These are phyloP conservation scores for Lomographa bimaculata DNA, from an alignment of 2,888 invertebrate species.

Conservation along the genomic window DNA sequence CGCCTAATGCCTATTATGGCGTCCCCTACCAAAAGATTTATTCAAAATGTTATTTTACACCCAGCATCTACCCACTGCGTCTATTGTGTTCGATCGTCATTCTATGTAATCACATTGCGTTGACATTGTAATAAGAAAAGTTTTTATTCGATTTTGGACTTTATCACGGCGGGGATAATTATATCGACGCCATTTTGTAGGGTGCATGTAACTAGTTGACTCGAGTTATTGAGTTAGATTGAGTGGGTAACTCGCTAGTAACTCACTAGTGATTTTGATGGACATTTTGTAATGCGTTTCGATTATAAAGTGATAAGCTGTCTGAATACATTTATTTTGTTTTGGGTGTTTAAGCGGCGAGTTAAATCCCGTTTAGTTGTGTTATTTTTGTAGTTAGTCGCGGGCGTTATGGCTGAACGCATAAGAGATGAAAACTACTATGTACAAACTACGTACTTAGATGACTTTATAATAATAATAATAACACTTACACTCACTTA, in stretches of 20 bases:
- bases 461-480: too few species aligned
- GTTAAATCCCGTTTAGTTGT: too few species aligned
- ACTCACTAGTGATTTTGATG: slow-evolving; percentile 30
- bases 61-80: slow-evolving; percentile 49
- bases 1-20: slow-evolving; percentile 74
- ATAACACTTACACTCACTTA: too few species aligned
- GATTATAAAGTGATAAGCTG: slow-evolving; percentile 4
- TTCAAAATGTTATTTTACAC: slow-evolving; percentile 83
- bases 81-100: slow-evolving; percentile 63
- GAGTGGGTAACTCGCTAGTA: slow-evolving; percentile 56
- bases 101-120: slow-evolving; percentile 54
- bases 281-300: slow-evolving; percentile 20
- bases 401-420: too few species aligned
- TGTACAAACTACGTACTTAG: too few species aligned
- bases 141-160: slow-evolving; percentile 49
- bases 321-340: too few species aligned
- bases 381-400: too few species aligned
- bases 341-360: too few species aligned
- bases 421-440: too few species aligned
- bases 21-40: slow-evolving; percentile 77
- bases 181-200: slow-evolving; percentile 69
- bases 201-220: slow-evolving; percentile 62
- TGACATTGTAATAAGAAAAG: slow-evolving; percentile 58
- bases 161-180: slow-evolving; percentile 43
- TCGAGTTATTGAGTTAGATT: slow-evolving; percentile 68